phyloP scores from a whole-genome alignment of 2,113 vertebrate genomes.

The Misgurnus anguillicaudatus region DNA sequence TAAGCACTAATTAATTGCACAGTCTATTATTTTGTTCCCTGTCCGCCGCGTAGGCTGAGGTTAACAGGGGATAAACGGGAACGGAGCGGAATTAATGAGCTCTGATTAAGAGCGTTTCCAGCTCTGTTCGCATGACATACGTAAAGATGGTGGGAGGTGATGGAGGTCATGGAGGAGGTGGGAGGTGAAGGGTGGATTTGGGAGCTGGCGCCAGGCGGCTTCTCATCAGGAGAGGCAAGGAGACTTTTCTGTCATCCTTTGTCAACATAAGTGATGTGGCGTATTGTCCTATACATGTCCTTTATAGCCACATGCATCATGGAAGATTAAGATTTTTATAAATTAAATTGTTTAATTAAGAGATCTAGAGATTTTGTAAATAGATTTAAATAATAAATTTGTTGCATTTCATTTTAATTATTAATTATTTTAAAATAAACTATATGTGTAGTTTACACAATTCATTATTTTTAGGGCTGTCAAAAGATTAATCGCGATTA shows the following conservation, averaged over 20 bases:
- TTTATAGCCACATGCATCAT: not conserved
- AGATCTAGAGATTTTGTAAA: too few relatives aligned
- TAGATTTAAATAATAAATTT: too few relatives aligned
- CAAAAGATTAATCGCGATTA: too few relatives aligned
- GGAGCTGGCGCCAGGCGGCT: conserved; percentile 75
- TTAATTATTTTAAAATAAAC: too few relatives aligned
- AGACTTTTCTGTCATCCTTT: conserved; percentile 26
- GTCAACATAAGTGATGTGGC: not conserved
- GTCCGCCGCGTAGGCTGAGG: conserved; percentile 69
- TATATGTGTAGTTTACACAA: too few relatives aligned
- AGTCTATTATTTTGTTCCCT: conserved; percentile 71
- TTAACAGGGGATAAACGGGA: conserved; percentile 82
- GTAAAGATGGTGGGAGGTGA: conserved; percentile 55
- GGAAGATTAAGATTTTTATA: too few relatives aligned
- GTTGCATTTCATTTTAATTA: too few relatives aligned
- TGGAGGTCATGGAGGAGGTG: conserved; percentile 70
- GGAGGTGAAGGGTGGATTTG: conserved; percentile 53
- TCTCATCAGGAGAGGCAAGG: conserved; percentile 40
- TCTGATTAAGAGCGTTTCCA: conserved; percentile 82
- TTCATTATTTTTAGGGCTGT: too few relatives aligned
- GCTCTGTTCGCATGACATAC: conserved; percentile 82
- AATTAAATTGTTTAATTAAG: too few relatives aligned
- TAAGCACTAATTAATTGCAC: conserved; percentile 80
- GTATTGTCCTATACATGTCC: not conserved
- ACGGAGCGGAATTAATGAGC: conserved; percentile 87